A percentile compares a stretch with the other conserved stretches of the same genome.
These are phyloP conservation scores for Aradus depressus DNA, from an alignment of 2,888 invertebrate genomes.

Conservation along the genomic window DNA sequence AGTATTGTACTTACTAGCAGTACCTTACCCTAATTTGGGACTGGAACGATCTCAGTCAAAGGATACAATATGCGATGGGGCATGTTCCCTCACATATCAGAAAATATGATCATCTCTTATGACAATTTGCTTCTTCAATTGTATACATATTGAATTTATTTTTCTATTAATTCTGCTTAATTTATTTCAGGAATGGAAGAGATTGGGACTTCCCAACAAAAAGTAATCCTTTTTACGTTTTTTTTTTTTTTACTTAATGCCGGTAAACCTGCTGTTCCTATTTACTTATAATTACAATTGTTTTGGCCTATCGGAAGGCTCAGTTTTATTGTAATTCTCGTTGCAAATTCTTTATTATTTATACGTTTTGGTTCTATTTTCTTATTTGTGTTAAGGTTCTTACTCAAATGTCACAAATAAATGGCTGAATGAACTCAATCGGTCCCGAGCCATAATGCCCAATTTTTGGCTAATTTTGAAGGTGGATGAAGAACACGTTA, in stretches of 20 bases:
- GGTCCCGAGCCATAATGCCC: constrained; percentile 44
- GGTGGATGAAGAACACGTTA: constrained; percentile 46
- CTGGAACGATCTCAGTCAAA: too few relatives aligned
- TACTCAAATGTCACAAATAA: constrained; percentile 44
- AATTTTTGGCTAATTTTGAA: constrained; percentile 61
- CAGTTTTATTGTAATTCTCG: background rate
- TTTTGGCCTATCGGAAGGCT: background rate
- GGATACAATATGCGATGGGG: too few relatives aligned
- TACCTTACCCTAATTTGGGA: too few relatives aligned
- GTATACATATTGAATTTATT: constrained; percentile 1
- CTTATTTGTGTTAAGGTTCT: constrained; percentile 31
- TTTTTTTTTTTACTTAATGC: background rate
- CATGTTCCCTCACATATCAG: too few relatives aligned
- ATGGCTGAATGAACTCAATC: constrained; percentile 44
- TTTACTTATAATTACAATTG: background rate
- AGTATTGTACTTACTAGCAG: too few relatives aligned
- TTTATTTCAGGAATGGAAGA: constrained; percentile 17
- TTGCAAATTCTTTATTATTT: background rate
- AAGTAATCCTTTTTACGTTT: background rate
- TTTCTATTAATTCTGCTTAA: background rate
- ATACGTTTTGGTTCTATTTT: background rate
- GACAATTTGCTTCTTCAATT: constrained; percentile 33
- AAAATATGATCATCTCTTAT: constrained; percentile 33
- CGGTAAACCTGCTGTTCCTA: too few relatives aligned
- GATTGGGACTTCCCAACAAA: constrained; percentile 7